phyloP scores from a whole-genome alignment of 2,888 invertebrate genomes.

The Ennomos erosarius region DNA sequence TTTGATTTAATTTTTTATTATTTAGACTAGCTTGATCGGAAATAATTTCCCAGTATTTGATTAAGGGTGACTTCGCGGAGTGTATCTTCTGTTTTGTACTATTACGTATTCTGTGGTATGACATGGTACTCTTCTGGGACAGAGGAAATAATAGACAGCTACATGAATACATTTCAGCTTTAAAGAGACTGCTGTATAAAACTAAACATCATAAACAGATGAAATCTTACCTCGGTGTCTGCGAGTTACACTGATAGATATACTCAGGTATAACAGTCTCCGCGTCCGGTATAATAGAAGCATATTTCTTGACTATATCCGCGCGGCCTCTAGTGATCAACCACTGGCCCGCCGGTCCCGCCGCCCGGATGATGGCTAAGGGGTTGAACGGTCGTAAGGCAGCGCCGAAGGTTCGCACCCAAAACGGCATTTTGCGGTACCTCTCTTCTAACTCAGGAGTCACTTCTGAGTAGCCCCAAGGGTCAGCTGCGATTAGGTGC shows the following conservation, averaged over 20 bases:
- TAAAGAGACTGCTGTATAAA: too few species aligned
- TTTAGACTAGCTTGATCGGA: too few species aligned
- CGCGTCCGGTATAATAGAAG: conserved; percentile 86
- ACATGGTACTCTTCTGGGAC: too few species aligned
- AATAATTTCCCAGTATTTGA: too few species aligned
- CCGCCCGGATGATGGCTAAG: conserved; percentile 94
- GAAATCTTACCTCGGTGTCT: conserved; percentile 90
- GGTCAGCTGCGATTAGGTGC: conserved; percentile 97
- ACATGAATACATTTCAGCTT: too few species aligned
- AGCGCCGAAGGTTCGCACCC: conserved; percentile 93
- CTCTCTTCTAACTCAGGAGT: conserved; percentile 86
- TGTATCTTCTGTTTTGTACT: too few species aligned
- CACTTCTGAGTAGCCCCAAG: conserved; percentile 92
- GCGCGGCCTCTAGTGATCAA: conserved; percentile 94
- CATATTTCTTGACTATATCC: conserved; percentile 94
- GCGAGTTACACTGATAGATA: conserved; percentile 98
- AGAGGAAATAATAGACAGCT: too few species aligned
- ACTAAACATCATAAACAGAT: too few species aligned
- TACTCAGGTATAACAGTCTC: conserved; percentile 93
- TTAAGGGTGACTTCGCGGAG: too few species aligned
- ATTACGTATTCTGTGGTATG: too few species aligned
- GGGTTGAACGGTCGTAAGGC: conserved; percentile 95
- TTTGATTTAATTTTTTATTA: too few species aligned
- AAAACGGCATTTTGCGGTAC: conserved; percentile 88
- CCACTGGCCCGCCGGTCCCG: conserved; percentile 95